phyloP scores from a whole-genome alignment of 2,888 invertebrate genomes.

The Drosophila testacea region DNA sequence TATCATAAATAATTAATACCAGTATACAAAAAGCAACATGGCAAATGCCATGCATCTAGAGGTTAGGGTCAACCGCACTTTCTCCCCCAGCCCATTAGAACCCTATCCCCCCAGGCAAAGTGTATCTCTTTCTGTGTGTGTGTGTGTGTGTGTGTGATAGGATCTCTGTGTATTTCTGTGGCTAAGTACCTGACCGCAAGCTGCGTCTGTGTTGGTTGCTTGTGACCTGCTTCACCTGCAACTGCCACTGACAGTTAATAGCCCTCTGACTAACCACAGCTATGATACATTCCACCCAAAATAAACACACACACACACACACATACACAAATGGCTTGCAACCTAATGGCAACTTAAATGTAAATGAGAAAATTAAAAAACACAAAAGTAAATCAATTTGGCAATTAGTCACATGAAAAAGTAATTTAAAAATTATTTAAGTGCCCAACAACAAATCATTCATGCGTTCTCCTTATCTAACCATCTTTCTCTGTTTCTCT shows the following conservation, averaged over 20 bases:
- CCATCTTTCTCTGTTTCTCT: slow-evolving; percentile 12
- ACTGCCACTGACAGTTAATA: slow-evolving; percentile 70
- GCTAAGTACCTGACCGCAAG: slow-evolving; percentile 60
- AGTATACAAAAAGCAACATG: slow-evolving; percentile 58
- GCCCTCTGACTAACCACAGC: slow-evolving; percentile 38
- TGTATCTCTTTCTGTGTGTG: slow-evolving; percentile 4
- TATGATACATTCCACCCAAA: slow-evolving; percentile 22
- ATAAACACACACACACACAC: slow-evolving; percentile 16
- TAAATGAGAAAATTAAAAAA: slow-evolving; percentile 10
- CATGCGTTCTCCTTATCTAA: slow-evolving; percentile 4
- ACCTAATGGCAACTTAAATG: slow-evolving; percentile 30
- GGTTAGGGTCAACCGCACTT: slow-evolving; percentile 40
- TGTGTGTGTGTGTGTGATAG: slow-evolving; percentile 9
- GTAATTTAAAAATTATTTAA: slow-evolving; percentile 53
- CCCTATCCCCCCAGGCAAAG: slow-evolving; percentile 4
- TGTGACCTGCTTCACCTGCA: slow-evolving; percentile 33
- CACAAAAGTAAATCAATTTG: slow-evolving; percentile 33
- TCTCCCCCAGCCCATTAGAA: slow-evolving; percentile 2
- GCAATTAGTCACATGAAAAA: slow-evolving; percentile 41
- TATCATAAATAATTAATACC: slow-evolving; percentile 66
- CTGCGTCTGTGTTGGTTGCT: slow-evolving; percentile 38
- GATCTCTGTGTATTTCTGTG: slow-evolving; percentile 31
- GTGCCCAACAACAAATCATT: slow-evolving; percentile 45
- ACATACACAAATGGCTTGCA: slow-evolving; percentile 3
- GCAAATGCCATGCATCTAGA: slow-evolving; percentile 32